Percentiles rank a stretch among this genome's conserved stretches.
Evolutionary conservation across 2,888 invertebrate genomes (phyloP).

Genomic region (Lochmaea capreae): DNA sequence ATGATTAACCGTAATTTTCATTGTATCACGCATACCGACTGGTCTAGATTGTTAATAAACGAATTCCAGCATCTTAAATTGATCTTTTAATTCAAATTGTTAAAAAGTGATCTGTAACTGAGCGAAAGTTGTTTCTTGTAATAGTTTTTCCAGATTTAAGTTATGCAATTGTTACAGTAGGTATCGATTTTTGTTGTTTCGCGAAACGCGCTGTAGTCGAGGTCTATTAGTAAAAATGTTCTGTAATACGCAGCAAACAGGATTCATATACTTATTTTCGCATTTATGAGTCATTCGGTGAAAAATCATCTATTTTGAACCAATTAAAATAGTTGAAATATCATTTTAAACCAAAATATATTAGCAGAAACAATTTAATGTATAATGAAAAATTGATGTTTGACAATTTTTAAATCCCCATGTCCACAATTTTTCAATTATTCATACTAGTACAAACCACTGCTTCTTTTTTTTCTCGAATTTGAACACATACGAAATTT

Average conservation of each 20-base stretch:
- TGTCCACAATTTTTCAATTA: too few species aligned
- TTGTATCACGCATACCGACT: background rate
- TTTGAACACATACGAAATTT: too few species aligned
- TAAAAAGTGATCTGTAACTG: slow-evolving; percentile 2
- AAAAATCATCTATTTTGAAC: background rate
- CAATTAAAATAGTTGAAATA: background rate
- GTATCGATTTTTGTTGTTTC: slow-evolving; percentile 20
- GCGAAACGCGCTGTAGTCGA: slow-evolving; percentile 14
- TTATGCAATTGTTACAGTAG: slow-evolving; percentile 23
- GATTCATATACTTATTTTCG: background rate
- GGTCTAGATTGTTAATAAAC: slow-evolving; percentile 14
- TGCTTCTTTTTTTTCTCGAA: too few species aligned
- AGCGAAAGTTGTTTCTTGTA: slow-evolving; percentile 36
- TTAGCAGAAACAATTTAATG: too few species aligned
- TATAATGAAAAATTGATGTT: too few species aligned
- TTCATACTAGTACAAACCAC: too few species aligned
- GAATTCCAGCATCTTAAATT: slow-evolving; percentile 9
- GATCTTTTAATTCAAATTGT: slow-evolving; percentile 20
- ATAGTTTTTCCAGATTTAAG: slow-evolving; percentile 18
- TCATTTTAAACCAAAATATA: background rate
- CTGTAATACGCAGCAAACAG: background rate
- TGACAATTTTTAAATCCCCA: too few species aligned
- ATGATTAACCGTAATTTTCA: too few species aligned
- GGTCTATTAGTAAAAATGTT: slow-evolving; percentile 11
- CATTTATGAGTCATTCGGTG: background rate